Evolutionary conservation across 2,888 invertebrate genomes (phyloP).

Genomic region (Endotricha flammealis): DNA sequence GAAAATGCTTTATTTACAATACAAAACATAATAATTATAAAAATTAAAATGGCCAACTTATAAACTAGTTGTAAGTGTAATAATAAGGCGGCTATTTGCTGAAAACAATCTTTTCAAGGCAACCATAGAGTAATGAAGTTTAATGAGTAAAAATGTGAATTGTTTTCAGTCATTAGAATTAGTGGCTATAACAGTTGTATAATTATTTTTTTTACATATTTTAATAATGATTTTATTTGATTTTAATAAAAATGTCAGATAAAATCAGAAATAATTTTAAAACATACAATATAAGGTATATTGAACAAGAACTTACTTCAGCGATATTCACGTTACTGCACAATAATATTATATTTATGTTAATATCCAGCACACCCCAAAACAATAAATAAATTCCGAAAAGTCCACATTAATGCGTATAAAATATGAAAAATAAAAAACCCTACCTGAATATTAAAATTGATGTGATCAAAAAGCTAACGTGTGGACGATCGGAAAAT

Average conservation of each 20-base stretch:
- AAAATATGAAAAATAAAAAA: constrained; percentile 11
- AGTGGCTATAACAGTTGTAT: too few relatives aligned
- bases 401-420: constrained; percentile 18
- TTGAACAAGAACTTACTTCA: constrained; percentile 58
- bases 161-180: too few relatives aligned
- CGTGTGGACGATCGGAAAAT: constrained; percentile 26
- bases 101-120: too few relatives aligned
- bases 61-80: too few relatives aligned
- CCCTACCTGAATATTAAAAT: constrained; percentile 16
- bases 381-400: not conserved
- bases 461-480: constrained; percentile 15
- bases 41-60: too few relatives aligned
- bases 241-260: not conserved
- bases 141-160: too few relatives aligned
- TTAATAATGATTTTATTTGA: too few relatives aligned
- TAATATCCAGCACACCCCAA: constrained; percentile 11
- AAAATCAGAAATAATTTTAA: constrained; percentile 2
- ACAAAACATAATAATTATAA: too few relatives aligned
- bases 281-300: not conserved
- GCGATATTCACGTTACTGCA: constrained; percentile 32
- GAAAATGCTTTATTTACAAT: too few relatives aligned
- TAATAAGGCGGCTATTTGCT: too few relatives aligned
- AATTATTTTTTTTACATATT: too few relatives aligned
- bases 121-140: too few relatives aligned
- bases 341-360: constrained; percentile 13